Evolutionary conservation across 2,888 invertebrate species (phyloP).

Genomic region (Drosophila tripunctata): DNA sequence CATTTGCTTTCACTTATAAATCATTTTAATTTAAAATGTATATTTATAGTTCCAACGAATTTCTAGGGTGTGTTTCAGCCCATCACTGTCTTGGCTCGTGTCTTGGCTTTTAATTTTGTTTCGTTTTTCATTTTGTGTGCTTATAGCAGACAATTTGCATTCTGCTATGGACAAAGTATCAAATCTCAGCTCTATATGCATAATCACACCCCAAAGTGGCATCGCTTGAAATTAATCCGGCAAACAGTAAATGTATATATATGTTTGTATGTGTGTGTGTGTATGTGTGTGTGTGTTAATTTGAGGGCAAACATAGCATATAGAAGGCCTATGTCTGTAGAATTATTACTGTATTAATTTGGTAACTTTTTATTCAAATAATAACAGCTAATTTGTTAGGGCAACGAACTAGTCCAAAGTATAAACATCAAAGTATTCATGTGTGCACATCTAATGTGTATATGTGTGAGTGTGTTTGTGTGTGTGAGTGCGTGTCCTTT

Average conservation of each 20-base stretch:
- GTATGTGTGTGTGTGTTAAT: conserved; percentile 2
- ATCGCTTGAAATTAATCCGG: conserved; percentile 53
- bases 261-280: conserved; percentile 2
- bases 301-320: conserved; percentile 12
- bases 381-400: conserved; percentile 50
- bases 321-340: conserved; percentile 1
- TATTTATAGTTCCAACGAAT: not conserved
- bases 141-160: conserved; percentile 61
- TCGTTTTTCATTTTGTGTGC: conserved; percentile 23
- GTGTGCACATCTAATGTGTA: not conserved
- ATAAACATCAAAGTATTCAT: conserved; percentile 17
- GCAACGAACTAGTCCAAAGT: conserved; percentile 44
- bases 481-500: conserved; percentile 16
- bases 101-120: conserved; percentile 28
- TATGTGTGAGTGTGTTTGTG: conserved; percentile 11
- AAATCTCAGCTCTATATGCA: conserved; percentile 69
- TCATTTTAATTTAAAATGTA: not conserved
- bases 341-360: conserved; percentile 23
- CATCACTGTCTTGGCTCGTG: not conserved
- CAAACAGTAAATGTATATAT: conserved; percentile 7
- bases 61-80: conserved; percentile 1
- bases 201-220: conserved; percentile 74
- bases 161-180: conserved; percentile 52
- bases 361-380: conserved; percentile 47
- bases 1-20: not conserved